Percentiles rank a stretch among this genome's conserved stretches.
phyloP scores from a whole-genome alignment of 2,888 invertebrate genomes.

The Crepidodera aurea region DNA sequence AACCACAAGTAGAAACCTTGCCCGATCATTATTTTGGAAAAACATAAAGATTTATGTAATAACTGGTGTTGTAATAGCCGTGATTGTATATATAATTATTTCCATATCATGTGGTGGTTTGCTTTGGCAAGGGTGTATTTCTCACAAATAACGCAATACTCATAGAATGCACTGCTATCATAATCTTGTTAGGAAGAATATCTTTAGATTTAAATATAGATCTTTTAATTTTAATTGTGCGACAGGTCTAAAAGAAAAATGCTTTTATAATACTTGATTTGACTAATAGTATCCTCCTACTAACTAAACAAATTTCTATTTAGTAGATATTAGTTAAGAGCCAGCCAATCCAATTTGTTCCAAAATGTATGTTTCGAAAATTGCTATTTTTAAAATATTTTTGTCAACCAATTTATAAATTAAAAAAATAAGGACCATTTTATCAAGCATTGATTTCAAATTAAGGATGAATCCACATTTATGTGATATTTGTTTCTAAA shows the following conservation, averaged over 20 bases:
- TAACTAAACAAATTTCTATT: too few species aligned
- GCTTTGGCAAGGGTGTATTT: slow-evolving; percentile 75
- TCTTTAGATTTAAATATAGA: slow-evolving; percentile 1
- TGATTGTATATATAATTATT: slow-evolving; percentile 83
- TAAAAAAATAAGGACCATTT: too few species aligned
- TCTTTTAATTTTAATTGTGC: slow-evolving; percentile 1
- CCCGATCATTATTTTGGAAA: slow-evolving; percentile 91
- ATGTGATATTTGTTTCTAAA: neutral
- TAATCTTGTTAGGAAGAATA: slow-evolving; percentile 4
- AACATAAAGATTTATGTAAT: slow-evolving; percentile 89
- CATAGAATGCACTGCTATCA: slow-evolving; percentile 1
- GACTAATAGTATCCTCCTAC: too few species aligned
- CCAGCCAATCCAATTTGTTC: neutral
- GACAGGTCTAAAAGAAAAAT: slow-evolving; percentile 3
- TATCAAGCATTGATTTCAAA: neutral
- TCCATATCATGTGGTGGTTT: slow-evolving; percentile 89
- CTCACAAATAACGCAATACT: slow-evolving; percentile 49
- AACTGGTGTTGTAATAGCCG: slow-evolving; percentile 69
- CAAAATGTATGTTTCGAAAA: too few species aligned
- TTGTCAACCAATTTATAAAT: too few species aligned
- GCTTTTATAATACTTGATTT: too few species aligned
- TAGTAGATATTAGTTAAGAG: too few species aligned
- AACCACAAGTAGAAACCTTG: slow-evolving; percentile 83
- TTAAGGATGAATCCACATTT: neutral
- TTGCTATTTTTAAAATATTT: too few species aligned